Evolutionary conservation across 1,140 invertebrate genomes (phyloP).

Genomic region (Trichonephila inaurata): DNA sequence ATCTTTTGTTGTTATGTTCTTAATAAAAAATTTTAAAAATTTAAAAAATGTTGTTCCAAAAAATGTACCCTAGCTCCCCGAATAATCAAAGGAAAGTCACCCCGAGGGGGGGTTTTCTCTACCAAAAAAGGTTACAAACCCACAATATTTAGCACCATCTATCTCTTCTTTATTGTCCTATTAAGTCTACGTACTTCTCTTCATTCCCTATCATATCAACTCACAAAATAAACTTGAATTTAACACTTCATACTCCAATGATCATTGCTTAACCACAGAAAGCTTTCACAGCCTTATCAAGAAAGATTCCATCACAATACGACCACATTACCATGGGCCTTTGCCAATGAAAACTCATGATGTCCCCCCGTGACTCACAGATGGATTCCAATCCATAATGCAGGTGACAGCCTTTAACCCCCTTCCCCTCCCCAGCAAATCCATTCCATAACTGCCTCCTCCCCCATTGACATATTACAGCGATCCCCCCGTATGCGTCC

Average conservation of each 20-base stretch:
- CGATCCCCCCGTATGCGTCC: constrained; percentile 29
- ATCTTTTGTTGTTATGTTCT: no score
- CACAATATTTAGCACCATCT: not conserved
- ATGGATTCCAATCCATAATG: constrained; percentile 73
- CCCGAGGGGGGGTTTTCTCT: no score
- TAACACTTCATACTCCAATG: not conserved
- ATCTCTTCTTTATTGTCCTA: not conserved
- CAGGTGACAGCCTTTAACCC: constrained; percentile 76
- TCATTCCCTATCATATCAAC: not conserved
- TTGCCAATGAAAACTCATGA: not conserved
- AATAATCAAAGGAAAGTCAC: no score
- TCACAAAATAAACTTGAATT: not conserved
- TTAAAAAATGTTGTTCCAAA: no score
- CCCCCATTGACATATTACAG: constrained; percentile 67
- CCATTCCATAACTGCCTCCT: constrained; percentile 73
- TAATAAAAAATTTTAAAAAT: no score
- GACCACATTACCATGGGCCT: not conserved
- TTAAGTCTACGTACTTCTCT: not conserved
- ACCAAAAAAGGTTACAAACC: not conserved
- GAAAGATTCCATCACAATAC: constrained; percentile 65
- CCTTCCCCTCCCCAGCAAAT: constrained; percentile 33
- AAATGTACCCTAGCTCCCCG: no score
- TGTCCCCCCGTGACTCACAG: constrained; percentile 62
- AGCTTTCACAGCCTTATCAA: constrained; percentile 5
- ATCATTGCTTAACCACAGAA: not conserved